Evolutionary conservation across 2,113 vertebrate genomes (phyloP).

Genomic region (Poecile atricapillus): DNA sequence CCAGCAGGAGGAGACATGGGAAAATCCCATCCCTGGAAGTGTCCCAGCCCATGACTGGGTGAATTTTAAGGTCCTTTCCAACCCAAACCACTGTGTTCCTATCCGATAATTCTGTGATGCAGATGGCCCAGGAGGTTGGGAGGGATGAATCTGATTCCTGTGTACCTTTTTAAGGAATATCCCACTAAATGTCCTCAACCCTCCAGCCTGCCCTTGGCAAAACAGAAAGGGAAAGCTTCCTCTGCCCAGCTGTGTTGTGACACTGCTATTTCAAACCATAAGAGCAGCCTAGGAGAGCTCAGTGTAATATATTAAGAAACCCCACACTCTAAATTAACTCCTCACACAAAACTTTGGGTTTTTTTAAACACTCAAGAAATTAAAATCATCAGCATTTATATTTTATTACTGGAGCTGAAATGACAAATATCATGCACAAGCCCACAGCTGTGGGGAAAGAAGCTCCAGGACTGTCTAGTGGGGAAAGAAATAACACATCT

Average conservation of each 20-base stretch:
- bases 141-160: neutral
- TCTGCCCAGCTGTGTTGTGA: neutral
- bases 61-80: neutral
- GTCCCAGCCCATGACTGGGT: neutral
- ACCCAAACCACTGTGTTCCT: neutral
- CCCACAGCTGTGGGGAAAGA: neutral
- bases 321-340: neutral
- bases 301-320: neutral
- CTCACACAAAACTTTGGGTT: neutral
- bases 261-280: neutral
- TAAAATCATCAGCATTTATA: neutral
- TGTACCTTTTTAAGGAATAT: neutral
- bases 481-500: neutral
- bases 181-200: neutral
- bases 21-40: neutral
- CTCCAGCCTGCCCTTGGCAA: neutral
- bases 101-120: neutral
- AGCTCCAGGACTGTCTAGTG: neutral
- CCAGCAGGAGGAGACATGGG: rapidly evolving
- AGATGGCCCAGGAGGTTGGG: neutral
- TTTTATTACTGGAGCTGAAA: neutral
- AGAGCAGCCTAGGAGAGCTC: neutral
- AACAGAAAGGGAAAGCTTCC: neutral
- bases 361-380: neutral
- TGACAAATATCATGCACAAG: neutral